phyloP scores from a whole-genome alignment of 2,113 vertebrate species.

The Strix uralensis region DNA sequence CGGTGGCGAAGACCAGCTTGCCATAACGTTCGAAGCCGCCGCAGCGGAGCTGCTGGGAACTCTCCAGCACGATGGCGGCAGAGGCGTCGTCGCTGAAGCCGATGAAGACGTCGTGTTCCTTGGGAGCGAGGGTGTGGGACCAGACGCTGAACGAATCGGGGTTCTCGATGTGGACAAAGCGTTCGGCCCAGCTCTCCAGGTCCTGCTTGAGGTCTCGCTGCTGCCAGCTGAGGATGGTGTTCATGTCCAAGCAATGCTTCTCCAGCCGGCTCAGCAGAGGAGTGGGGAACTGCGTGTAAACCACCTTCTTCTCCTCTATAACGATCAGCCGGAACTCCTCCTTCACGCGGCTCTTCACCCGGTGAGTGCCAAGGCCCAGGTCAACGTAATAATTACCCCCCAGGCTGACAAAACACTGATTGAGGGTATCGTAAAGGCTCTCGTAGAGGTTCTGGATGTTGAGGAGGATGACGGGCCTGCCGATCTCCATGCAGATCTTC shows the following conservation, averaged over 20 bases:
- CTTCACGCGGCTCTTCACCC: constrained; percentile 80
- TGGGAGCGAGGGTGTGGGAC: neutral
- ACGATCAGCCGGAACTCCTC: constrained; percentile 75
- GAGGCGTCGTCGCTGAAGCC: constrained; percentile 86
- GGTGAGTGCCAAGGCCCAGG: constrained; percentile 78
- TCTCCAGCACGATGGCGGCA: constrained; percentile 80
- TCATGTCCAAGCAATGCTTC: constrained; percentile 78
- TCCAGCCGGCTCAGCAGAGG: constrained; percentile 81
- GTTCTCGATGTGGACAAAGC: neutral
- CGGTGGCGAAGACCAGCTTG: constrained; percentile 11
- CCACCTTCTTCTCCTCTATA: constrained; percentile 79
- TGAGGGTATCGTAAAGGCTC: constrained; percentile 79
- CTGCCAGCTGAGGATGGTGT: constrained; percentile 68
- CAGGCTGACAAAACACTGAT: constrained; percentile 79
- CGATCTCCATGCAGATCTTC: constrained; percentile 81
- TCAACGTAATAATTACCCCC: constrained; percentile 78
- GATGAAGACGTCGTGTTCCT: constrained; percentile 77
- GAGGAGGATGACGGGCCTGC: constrained; percentile 76
- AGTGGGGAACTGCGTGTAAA: constrained; percentile 77
- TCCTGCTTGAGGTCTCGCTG: constrained; percentile 63
- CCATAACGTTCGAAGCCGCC: neutral
- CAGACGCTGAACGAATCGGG: constrained; percentile 1
- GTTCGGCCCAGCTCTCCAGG: constrained; percentile 63
- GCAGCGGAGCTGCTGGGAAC: neutral
- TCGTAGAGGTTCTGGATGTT: constrained; percentile 83